Base-by-base conservation (phyloP, 2,888 invertebrate species). In the Apotomis turbidana region DNA sequence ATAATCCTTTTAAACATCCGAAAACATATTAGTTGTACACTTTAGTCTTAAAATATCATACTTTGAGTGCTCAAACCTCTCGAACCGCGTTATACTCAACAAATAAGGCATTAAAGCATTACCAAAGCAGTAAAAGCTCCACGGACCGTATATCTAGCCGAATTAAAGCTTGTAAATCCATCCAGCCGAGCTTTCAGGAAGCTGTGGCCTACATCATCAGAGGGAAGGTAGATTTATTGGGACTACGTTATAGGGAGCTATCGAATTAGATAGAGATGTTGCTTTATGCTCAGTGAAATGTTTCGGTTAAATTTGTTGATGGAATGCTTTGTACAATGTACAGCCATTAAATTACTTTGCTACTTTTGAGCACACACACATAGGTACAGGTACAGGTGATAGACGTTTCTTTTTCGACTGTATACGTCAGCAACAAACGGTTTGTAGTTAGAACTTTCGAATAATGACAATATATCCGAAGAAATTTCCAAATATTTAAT, bases 131-230 rank as follows among this genome's bases (percentile, higher is more conserved):
- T 90, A 89, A 90, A 68, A 89, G 80, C 87, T 83, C 85, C 87
- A 51, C 68, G 79, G 82, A 81, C 83, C 79, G 78, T 87, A 85
- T 83, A 87, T 87, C 88, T 82, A 85, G 85, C 79, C 79, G 86
- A 87, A 90, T 90, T 88, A 89, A 86, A 84, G 82, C 78, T 78
- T 80, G 83, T 91, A 90, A 91, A 91, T 88, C 89, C 83, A 82
- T 90, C 89, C 83, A 79, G 78, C 78, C 78, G 79, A 78, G 89
- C 87, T 89, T 89, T 89, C 82, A 87, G 89, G 89, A 90, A 89
- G 87, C 83, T 77, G 77, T 62, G 76, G 84, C 88, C 87, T 84
- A 87, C 77, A 83, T 85, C 74, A 71, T 74, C 51, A 69, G 68
- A 52, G 38, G 15, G 73, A 75, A 76, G 74, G 49, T 12, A 44